Evolutionary conservation across 1,140 invertebrate genomes (phyloP).

Genomic region (Sitophilus oryzae): DNA sequence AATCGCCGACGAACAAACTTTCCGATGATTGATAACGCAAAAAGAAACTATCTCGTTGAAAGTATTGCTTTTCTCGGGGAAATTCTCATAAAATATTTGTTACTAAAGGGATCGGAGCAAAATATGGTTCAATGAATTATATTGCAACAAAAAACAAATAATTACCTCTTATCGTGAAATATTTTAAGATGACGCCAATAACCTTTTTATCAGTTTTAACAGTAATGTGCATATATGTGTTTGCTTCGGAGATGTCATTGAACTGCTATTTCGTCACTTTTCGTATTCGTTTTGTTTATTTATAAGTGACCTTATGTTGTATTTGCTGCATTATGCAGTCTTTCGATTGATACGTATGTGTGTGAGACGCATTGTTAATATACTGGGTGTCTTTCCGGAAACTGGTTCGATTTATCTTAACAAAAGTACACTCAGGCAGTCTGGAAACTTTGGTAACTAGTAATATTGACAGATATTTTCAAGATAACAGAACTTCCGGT

Average conservation of each 20-base stretch:
- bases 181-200: slow-evolving; percentile 37
- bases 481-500: too few species aligned
- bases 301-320: slow-evolving; percentile 17
- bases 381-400: too few species aligned
- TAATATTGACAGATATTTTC: too few species aligned
- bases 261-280: slow-evolving; percentile 36
- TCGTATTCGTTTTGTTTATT: slow-evolving; percentile 25
- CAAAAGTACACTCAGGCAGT: too few species aligned
- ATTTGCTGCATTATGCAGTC: background rate
- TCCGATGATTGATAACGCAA: background rate
- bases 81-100: slow-evolving; percentile 7
- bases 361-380: background rate
- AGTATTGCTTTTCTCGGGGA: background rate
- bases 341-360: background rate
- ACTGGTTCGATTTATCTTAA: too few species aligned
- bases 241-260: slow-evolving; percentile 36
- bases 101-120: slow-evolving; percentile 7
- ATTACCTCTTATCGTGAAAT: slow-evolving; percentile 31
- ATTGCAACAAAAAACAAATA: slow-evolving; percentile 24
- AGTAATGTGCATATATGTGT: too few species aligned
- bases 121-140: slow-evolving; percentile 20
- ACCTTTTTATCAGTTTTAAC: slow-evolving; percentile 35
- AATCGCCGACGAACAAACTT: background rate
- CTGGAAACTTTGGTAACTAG: too few species aligned
- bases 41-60: background rate